Evolutionary conservation across 1,140 invertebrate genomes (phyloP).

Genomic region (Tetramorium simillimum): DNA sequence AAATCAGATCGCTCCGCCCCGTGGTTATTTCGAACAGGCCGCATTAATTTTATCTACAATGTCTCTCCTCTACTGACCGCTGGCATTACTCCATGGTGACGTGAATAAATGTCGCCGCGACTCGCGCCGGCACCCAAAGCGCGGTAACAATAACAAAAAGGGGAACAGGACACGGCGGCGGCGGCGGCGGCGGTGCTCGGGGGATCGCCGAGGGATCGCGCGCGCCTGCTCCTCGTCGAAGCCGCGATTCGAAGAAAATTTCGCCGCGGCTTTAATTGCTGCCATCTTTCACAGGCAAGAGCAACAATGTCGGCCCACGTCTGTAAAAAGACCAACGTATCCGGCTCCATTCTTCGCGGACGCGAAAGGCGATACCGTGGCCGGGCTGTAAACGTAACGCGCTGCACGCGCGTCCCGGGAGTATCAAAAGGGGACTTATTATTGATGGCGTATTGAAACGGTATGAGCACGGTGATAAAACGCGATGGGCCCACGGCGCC

Average conservation of each 20-base stretch:
- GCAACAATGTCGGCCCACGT: conserved; percentile 71
- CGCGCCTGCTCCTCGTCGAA: conserved; percentile 33
- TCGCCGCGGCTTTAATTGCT: conserved; percentile 71
- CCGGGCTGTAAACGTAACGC: conserved; percentile 72
- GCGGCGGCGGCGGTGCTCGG: no score
- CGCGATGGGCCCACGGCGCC: conserved; percentile 78
- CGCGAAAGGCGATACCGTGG: conserved; percentile 48
- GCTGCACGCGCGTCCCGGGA: conserved; percentile 66
- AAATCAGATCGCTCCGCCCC: conserved; percentile 54
- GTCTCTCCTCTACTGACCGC: conserved; percentile 50
- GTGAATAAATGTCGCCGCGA: conserved; percentile 65
- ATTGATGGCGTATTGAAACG: conserved; percentile 85
- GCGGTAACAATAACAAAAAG: conserved; percentile 44
- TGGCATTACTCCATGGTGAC: conserved; percentile 51
- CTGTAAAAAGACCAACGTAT: conserved; percentile 58
- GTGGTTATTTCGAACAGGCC: conserved; percentile 51
- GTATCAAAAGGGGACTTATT: conserved; percentile 80
- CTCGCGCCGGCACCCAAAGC: conserved; percentile 24
- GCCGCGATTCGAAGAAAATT: conserved; percentile 70
- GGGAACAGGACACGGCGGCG: conserved; percentile 9
- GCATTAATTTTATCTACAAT: conserved; percentile 60
- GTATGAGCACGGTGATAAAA: conserved; percentile 85
- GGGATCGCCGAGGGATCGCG: neutral
- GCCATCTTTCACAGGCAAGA: conserved; percentile 72
- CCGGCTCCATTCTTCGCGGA: conserved; percentile 61